Base-by-base conservation (phyloP, 2,113 vertebrate species). In the Callorhinus ursinus region DNA sequence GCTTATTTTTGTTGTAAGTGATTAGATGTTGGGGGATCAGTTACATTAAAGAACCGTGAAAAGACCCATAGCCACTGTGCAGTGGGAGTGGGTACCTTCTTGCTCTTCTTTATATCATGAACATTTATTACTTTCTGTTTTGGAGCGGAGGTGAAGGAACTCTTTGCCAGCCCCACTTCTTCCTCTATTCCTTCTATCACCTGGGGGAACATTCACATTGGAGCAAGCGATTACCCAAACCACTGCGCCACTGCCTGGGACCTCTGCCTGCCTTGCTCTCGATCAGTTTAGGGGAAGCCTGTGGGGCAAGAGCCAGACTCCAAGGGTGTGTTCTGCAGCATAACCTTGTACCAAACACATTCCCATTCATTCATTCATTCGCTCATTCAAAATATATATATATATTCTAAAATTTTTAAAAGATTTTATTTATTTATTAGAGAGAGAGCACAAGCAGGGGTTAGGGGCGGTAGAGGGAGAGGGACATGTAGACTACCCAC, bases 21-120 rank as follows among this genome's bases (percentile, higher is more conserved):
- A 82, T 31, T 6, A 63, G 39, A 24, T 10, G 28, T 14, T 4
- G 76, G 46, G 51, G 42, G 51, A 57, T 59, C 61, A 65, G 65
- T n/a, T 80, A 28, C 36, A 19, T 22, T 65, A 22, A 24, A 53
- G 74, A 87, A 28, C 18, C 3, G 0, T 61, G 22, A 26, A 67
- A 81, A 46, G 57, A 59, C 22, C 18, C 9, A 1, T 2, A 26
- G 21, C 26, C 53, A 39, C 2, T 4, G 19, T 46, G 61, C 4
- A 7, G 0, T 9, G 7, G 46, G 4, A 12, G 36, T 26, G 24
- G 16, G 4, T 7, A 15, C 16, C 6, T 12, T 46, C 33, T 59
- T 69, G 8, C 51, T 86, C 33, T 57, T 49, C 15, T 49, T 4
- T 24, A 1, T 61, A 42, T 53, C 22, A 24, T 33, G 42, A 33